phyloP scores from a whole-genome alignment of 2,113 vertebrate species.

The Myiagra hebetior region DNA sequence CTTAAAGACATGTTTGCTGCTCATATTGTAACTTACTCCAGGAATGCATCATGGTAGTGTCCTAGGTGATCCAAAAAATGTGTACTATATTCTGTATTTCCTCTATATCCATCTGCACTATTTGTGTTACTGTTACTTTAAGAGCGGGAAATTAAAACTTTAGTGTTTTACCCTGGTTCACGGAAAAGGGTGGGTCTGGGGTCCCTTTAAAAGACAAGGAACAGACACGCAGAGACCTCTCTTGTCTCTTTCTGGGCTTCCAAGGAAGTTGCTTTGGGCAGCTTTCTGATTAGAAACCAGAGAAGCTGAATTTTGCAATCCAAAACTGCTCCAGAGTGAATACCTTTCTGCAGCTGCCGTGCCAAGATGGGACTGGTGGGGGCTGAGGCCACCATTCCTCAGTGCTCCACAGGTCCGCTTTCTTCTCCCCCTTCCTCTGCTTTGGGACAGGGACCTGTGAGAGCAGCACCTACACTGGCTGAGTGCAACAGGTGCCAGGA shows the following conservation, averaged over 20 bases:
- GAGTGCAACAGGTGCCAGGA: not conserved
- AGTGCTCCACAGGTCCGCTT: not conserved
- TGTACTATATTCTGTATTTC: not conserved
- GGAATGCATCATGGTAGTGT: not conserved
- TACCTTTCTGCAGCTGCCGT: not conserved
- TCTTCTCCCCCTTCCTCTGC: not conserved
- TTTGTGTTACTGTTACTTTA: not conserved
- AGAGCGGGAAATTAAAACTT: not conserved
- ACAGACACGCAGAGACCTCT: not conserved
- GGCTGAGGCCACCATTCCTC: not conserved
- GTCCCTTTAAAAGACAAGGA: not conserved
- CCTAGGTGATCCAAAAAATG: not conserved
- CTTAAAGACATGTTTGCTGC: not conserved
- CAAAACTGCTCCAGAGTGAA: not conserved
- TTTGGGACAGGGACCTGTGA: not conserved
- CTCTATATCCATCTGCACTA: not conserved
- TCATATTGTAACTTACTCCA: not conserved
- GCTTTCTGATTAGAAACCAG: not conserved
- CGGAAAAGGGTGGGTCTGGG: accelerated
- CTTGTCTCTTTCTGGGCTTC: not conserved
- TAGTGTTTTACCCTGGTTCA: not conserved
- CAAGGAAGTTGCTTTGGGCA: not conserved
- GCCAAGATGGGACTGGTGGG: not conserved
- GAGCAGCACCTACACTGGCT: accelerated
- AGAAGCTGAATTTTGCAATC: not conserved